Evolutionary conservation across 2,888 invertebrate species (phyloP).

Genomic region (Ormyrus thymus): DNA sequence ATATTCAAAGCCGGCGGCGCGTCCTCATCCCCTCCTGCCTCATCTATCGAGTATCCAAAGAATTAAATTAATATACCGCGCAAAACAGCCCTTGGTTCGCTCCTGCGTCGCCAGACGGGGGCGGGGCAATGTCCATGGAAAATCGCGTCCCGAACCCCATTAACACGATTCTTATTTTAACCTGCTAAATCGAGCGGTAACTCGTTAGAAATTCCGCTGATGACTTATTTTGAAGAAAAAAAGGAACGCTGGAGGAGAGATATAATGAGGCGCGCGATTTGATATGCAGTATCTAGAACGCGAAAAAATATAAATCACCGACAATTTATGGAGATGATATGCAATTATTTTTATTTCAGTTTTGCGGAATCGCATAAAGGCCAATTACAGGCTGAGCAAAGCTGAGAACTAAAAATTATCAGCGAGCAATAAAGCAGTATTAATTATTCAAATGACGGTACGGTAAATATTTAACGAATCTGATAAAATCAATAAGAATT

Average conservation of each 20-base stretch:
- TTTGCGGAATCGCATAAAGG: conserved; percentile 7
- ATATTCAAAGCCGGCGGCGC: conserved; percentile 71
- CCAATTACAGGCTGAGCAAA: conserved; percentile 15
- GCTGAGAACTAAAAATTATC: neutral
- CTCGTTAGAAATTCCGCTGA: conserved; percentile 11
- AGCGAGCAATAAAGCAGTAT: neutral
- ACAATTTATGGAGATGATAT: neutral
- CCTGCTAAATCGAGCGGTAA: conserved; percentile 27
- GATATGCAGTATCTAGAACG: conserved; percentile 1
- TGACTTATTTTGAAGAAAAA: conserved; percentile 11
- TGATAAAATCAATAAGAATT: conserved; percentile 45
- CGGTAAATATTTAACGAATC: conserved; percentile 27
- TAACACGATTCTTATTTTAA: conserved; percentile 45
- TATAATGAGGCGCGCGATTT: neutral
- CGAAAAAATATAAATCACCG: neutral
- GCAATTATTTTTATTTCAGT: neutral
- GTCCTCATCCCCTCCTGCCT: conserved; percentile 61
- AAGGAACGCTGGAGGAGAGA: neutral
- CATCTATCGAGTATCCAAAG: conserved; percentile 74
- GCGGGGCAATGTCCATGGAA: conserved; percentile 54
- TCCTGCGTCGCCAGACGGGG: conserved; percentile 57
- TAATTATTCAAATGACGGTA: conserved; percentile 8
- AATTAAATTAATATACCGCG: conserved; percentile 74
- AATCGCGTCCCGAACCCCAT: conserved; percentile 20
- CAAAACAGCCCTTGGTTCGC: conserved; percentile 49